phyloP scores from a whole-genome alignment of 1,140 invertebrate genomes.

The Ericerus pela region DNA sequence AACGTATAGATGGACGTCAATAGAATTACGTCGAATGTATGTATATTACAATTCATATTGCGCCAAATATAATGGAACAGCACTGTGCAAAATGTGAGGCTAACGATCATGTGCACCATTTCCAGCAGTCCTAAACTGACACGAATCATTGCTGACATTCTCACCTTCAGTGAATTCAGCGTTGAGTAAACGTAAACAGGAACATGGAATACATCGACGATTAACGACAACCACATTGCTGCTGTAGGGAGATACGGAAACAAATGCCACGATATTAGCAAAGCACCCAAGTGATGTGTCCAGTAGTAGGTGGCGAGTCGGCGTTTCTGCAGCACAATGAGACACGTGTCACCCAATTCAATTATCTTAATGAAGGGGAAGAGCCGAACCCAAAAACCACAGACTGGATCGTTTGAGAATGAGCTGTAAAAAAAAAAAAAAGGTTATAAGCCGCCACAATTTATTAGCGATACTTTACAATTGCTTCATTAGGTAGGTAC shows the following conservation, averaged over 20 bases:
- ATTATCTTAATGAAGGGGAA: background rate
- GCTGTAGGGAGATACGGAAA: background rate
- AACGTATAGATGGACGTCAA: too few relatives aligned
- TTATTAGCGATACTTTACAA: too few relatives aligned
- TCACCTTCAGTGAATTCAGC: background rate
- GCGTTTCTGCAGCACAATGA: background rate
- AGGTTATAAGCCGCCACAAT: too few relatives aligned
- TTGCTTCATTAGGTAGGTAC: too few relatives aligned
- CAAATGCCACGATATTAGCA: background rate
- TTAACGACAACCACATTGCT: background rate
- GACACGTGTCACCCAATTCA: background rate
- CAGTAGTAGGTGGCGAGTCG: background rate
- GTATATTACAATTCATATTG: too few relatives aligned
- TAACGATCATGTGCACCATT: background rate
- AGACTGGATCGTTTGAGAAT: too few relatives aligned
- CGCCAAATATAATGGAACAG: too few relatives aligned
- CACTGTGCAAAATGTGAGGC: background rate
- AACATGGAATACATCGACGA: background rate
- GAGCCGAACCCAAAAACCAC: background rate
- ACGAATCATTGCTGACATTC: background rate
- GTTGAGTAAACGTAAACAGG: background rate
- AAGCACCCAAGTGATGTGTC: slow-evolving; percentile 3
- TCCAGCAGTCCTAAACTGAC: background rate
- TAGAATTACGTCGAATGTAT: too few relatives aligned
- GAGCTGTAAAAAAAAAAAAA: too few relatives aligned